Conservation (phyloP, 2,797 vertebrate species). For the Arctocebus calabarensis region DNA sequence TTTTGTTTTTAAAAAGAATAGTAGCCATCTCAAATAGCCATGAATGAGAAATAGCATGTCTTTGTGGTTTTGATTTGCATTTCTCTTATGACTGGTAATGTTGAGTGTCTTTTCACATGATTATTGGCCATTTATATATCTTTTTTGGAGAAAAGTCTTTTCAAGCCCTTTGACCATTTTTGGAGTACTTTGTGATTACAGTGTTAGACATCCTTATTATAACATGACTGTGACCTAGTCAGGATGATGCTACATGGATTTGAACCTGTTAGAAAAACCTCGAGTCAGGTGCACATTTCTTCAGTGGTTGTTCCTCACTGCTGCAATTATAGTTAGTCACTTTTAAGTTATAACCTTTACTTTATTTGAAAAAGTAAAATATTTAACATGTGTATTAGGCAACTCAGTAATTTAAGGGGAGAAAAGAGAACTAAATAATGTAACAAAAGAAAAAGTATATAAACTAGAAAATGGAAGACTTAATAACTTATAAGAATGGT, state of each 20-base stretch:
- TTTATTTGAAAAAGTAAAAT: not conserved
- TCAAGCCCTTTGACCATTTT: not conserved
- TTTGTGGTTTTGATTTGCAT: constrained; percentile 30
- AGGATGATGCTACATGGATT: not conserved
- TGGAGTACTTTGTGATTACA: not conserved
- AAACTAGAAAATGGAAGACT: not conserved
- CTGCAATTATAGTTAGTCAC: not conserved
- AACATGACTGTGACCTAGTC: not conserved
- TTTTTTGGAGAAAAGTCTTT: not conserved
- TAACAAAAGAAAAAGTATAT: not conserved
- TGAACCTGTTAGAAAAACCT: not conserved
- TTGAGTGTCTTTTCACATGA: not conserved
- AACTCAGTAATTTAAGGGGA: constrained; percentile 1
- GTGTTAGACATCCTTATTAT: not conserved
- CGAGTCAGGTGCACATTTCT: not conserved
- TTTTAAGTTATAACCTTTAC: not conserved
- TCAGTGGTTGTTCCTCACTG: not conserved
- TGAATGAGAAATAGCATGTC: not conserved
- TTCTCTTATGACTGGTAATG: not conserved
- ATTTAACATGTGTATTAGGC: not conserved
- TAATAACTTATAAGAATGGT: not conserved
- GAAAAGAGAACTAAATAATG: constrained; percentile 10
- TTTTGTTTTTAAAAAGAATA: not conserved
- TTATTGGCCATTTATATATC: not conserved
- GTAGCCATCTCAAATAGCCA: not conserved